phyloP scores from a whole-genome alignment of 2,797 vertebrate species.

The Gouania willdenowi region DNA sequence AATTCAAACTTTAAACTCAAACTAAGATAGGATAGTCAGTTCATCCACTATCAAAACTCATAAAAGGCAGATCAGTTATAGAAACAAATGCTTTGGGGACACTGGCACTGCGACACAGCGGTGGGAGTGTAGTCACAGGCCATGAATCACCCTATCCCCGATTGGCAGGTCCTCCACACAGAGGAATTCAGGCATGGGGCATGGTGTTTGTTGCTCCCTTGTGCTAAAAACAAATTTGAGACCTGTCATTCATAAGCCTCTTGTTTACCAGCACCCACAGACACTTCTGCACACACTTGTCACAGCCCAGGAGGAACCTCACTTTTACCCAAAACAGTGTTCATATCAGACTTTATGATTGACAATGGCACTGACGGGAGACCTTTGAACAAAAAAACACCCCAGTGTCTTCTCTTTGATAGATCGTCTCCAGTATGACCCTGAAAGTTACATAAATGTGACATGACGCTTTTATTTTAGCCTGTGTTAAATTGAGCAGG shows the following conservation, averaged over 20 bases:
- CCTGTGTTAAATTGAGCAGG: conserved; percentile 68
- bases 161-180: conserved; percentile 49
- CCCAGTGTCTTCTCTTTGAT: conserved; percentile 5
- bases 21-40: conserved; percentile 69
- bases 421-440: conserved; percentile 28
- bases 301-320: conserved; percentile 31
- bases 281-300: conserved; percentile 35
- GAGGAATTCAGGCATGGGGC: conserved; percentile 65
- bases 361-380: neutral
- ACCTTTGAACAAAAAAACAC: conserved; percentile 15
- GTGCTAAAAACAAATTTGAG: conserved; percentile 72
- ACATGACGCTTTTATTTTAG: conserved; percentile 67
- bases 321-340: conserved; percentile 8
- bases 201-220: conserved; percentile 58
- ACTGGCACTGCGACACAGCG: conserved; percentile 46
- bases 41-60: conserved; percentile 58
- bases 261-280: conserved; percentile 61
- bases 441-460: conserved; percentile 66
- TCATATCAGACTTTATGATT: conserved; percentile 5
- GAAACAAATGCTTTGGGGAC: conserved; percentile 69
- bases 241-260: conserved; percentile 76
- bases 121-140: conserved; percentile 62
- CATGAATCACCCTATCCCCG: conserved; percentile 64
- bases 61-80: conserved; percentile 68
- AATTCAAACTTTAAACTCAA: too few species aligned